A percentile compares a stretch with the other conserved stretches of the same genome.
phyloP scores from a whole-genome alignment of 64 coral and sea anemone species.

The Platygyra sinensis region DNA sequence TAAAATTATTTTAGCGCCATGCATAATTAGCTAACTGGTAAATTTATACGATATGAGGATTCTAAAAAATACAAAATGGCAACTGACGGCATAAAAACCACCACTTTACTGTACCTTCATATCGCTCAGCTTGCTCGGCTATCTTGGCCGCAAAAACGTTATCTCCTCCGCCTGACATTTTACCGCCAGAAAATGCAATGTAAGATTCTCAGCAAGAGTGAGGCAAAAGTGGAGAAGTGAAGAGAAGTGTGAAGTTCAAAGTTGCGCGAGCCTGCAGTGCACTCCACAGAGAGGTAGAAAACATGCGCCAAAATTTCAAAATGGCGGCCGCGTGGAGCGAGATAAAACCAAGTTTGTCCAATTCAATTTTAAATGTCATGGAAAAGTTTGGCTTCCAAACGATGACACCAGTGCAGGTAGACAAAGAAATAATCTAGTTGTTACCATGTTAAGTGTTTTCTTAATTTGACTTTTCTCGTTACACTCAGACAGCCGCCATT shows the following conservation, averaged over 20 bases:
- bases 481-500: conserved; percentile 78
- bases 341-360: conserved; percentile 50
- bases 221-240: too few species aligned
- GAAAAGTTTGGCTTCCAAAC: conserved; percentile 79
- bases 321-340: conserved; percentile 92
- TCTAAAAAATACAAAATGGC: background rate
- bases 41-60: background rate
- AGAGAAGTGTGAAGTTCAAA: too few species aligned
- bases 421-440: background rate
- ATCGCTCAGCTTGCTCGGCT: conserved; percentile 96
- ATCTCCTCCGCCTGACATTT: conserved; percentile 69
- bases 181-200: conserved; percentile 22
- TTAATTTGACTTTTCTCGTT: background rate
- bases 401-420: conserved; percentile 97
- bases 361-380: conserved; percentile 71
- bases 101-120: conserved; percentile 80
- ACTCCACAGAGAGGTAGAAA: too few species aligned
- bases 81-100: background rate
- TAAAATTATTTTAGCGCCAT: too few species aligned
- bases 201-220: conserved; percentile 12
- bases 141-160: conserved; percentile 79
- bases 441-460: background rate
- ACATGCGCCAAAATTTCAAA: conserved; percentile 27
- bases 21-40: too few species aligned
- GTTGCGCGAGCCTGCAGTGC: too few species aligned